Base-by-base conservation (phyloP, 2,888 invertebrate species). In the Byasa hedistus region DNA sequence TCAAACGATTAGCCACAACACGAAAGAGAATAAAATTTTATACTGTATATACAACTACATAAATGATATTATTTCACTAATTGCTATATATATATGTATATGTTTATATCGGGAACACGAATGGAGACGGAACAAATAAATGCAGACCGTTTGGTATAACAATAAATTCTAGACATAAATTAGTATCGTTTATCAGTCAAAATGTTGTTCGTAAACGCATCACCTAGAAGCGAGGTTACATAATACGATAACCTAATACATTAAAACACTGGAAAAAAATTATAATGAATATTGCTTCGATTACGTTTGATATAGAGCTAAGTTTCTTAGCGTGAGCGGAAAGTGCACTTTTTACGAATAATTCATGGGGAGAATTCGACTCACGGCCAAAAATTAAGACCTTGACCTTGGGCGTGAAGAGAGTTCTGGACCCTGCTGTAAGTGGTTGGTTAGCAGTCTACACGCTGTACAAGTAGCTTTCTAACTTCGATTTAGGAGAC, bases 381-480 rank as follows among this genome's bases (percentile, higher is more conserved):
- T 52, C 21, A 52, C 52, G 21, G 52, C 7, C 10, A 21, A 21
- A 52, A 19, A 44, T 17, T 10, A 4, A 15, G 44, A 44, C 15
- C 44, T 8, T 19, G 21, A n/a, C 5, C 21, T 7, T 19, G 44
- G 44, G 17, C 44, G 15, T 19, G n/a, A 7, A 23, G 59, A 36
- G 22, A 39, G 54, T 19, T 55, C 39, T 21, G 19, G n/a, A 21
- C 32, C 8, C 19, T 8, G 51, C 21, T 12, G 48, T 22, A 17
- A 12, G 57, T 21, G 1, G 7, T 52, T 61, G n/a, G 12, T 48
- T 19, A 51, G 39, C 39, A 57, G 17, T 61, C 93, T 93, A 97
- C 74, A 98, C 97, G 70, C 97, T 96, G 90, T 97, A 97, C 75
- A 97, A 93, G 86, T 96, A 96, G 77, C 94, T 93, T 79, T 96